Conservation (phyloP, 2,113 vertebrate species). For the Typhlomys cinereus region DNA sequence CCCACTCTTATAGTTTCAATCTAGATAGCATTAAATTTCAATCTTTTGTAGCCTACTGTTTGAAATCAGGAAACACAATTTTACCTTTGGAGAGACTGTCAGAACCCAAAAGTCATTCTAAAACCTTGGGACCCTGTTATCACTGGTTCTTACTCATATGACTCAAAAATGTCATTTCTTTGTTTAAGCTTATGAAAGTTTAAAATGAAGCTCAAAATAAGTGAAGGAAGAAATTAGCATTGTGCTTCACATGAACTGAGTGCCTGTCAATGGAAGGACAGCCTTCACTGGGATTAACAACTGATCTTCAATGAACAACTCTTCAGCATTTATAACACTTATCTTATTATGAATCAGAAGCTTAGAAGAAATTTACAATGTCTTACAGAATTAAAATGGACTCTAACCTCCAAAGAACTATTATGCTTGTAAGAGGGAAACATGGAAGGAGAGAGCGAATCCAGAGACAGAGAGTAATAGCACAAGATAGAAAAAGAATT, state of each 20-base stretch:
- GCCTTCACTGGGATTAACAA: not conserved
- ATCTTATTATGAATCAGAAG: not conserved
- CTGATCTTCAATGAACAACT: not conserved
- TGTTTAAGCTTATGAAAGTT: not conserved
- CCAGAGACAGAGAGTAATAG: fast-evolving
- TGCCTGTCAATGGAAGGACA: not conserved
- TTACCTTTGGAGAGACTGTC: not conserved
- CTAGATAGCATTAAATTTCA: not conserved
- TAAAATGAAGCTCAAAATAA: not conserved
- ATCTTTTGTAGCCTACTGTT: not conserved
- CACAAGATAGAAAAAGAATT: not conserved
- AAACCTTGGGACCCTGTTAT: not conserved
- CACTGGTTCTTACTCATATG: not conserved
- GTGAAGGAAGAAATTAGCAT: not conserved
- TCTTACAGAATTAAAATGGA: not conserved
- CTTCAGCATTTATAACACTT: not conserved
- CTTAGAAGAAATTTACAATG: not conserved
- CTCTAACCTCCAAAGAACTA: not conserved
- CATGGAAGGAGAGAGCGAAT: not conserved
- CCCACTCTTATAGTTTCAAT: constrained; percentile 27
- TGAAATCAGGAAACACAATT: not conserved
- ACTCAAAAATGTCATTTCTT: constrained; percentile 26
- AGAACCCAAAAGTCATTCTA: not conserved
- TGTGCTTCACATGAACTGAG: not conserved
- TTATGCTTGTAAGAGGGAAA: not conserved